phyloP scores from a whole-genome alignment of 2,888 invertebrate genomes.

The Agrilus cyanescens region DNA sequence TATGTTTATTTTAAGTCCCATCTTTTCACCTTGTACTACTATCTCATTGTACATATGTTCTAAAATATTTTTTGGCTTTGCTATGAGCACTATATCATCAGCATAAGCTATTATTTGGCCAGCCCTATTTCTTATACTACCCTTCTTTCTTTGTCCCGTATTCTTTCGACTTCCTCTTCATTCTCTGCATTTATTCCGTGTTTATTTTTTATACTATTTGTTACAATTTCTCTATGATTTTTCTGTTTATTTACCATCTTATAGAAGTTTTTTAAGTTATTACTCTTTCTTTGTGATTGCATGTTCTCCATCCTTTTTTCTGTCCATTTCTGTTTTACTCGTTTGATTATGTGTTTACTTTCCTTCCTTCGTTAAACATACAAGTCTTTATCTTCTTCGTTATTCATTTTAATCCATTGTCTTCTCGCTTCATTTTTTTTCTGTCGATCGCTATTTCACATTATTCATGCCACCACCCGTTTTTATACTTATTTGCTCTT shows the following conservation, averaged over 20 bases:
- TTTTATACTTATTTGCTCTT: slow-evolving; percentile 1
- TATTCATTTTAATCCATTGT: slow-evolving; percentile 2
- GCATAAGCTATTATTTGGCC: too few relatives aligned
- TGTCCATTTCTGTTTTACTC: slow-evolving; percentile 1
- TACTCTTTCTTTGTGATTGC: slow-evolving; percentile 4
- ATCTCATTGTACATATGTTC: too few relatives aligned
- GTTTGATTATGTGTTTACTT: neutral
- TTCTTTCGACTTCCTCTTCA: neutral
- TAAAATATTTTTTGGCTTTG: too few relatives aligned
- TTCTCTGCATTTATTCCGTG: neutral
- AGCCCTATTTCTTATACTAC: too few relatives aligned
- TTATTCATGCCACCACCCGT: neutral
- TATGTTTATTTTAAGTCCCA: too few relatives aligned
- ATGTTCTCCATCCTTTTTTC: slow-evolving; percentile 1
- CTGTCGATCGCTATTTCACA: slow-evolving; percentile 1
- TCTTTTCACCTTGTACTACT: too few relatives aligned
- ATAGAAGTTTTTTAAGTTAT: neutral
- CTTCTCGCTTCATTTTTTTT: slow-evolving; percentile 3
- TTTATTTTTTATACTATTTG: slow-evolving; percentile 1
- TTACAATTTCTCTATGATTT: neutral
- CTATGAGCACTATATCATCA: too few relatives aligned
- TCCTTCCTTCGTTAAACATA: slow-evolving; percentile 2
- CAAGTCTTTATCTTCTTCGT: slow-evolving; percentile 1
- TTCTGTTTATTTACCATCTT: neutral
- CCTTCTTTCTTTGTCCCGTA: too few relatives aligned